These are phyloP conservation scores for Ateles fusciceps DNA, from an alignment of 2,797 vertebrate genomes.

Conservation along the genomic window DNA sequence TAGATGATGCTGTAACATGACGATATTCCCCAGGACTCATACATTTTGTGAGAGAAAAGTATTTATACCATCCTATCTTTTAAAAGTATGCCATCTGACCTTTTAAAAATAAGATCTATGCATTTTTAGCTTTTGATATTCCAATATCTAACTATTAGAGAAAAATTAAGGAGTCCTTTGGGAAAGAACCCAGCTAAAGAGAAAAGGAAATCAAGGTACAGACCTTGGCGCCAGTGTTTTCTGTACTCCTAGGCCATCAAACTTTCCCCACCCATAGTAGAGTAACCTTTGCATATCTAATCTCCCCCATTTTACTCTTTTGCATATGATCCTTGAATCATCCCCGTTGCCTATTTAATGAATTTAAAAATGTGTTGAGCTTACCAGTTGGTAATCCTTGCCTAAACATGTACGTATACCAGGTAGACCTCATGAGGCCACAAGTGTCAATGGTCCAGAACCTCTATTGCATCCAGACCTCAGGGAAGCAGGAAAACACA, in stretches of 20 bases:
- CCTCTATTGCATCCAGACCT: not conserved
- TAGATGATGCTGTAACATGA: not conserved
- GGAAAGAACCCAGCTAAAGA: not conserved
- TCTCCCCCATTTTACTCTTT: not conserved
- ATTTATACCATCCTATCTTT: not conserved
- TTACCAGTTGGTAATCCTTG: not conserved
- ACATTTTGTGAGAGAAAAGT: not conserved
- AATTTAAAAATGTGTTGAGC: not conserved
- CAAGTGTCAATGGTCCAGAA: not conserved
- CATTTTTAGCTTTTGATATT: slow-evolving; percentile 22
- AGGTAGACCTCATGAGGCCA: not conserved
- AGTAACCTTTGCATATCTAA: not conserved
- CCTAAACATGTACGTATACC: not conserved
- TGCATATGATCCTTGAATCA: not conserved
- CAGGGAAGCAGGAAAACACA: not conserved
- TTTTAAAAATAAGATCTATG: not conserved
- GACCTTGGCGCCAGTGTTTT: not conserved
- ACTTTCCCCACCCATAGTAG: too few relatives aligned
- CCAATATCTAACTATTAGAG: not conserved
- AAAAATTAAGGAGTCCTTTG: not conserved
- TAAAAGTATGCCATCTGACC: not conserved
- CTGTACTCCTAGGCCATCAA: not conserved
- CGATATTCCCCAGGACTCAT: not conserved
- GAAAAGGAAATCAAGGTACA: not conserved
- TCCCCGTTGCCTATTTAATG: not conserved